phyloP scores from a whole-genome alignment of 2,113 vertebrate species.

The Macquaria ambigua region DNA sequence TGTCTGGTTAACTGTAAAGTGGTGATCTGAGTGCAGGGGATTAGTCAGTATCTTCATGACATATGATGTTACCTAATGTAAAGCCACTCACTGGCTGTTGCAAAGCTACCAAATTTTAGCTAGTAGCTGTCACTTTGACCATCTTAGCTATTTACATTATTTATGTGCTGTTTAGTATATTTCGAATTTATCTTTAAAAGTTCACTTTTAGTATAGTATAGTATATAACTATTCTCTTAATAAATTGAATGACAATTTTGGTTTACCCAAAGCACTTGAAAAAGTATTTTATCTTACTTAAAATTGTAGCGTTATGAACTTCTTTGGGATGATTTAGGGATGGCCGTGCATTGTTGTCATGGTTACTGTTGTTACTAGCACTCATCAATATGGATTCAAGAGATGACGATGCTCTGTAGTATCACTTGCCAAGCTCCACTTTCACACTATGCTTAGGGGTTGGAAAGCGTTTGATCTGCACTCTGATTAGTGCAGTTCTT shows the following conservation, averaged over 20 bases:
- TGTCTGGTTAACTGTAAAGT: background rate
- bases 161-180: no score
- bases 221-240: no score
- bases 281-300: background rate
- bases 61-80: background rate
- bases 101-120: background rate
- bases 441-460: conserved; percentile 2
- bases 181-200: no score
- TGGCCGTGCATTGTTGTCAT: background rate
- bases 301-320: background rate
- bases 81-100: background rate
- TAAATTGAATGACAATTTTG: no score
- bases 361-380: background rate
- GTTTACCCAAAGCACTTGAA: no score
- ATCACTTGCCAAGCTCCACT: conserved; percentile 11
- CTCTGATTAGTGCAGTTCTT: conserved; percentile 26
- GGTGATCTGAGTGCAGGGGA: background rate
- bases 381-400: background rate
- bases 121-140: background rate
- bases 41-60: background rate
- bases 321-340: background rate
- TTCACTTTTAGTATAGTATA: no score
- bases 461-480: conserved; percentile 25
- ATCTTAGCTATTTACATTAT: background rate
- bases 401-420: background rate